Evolutionary conservation across 1,140 invertebrate species (phyloP).

Genomic region (Conus ventricosus): DNA sequence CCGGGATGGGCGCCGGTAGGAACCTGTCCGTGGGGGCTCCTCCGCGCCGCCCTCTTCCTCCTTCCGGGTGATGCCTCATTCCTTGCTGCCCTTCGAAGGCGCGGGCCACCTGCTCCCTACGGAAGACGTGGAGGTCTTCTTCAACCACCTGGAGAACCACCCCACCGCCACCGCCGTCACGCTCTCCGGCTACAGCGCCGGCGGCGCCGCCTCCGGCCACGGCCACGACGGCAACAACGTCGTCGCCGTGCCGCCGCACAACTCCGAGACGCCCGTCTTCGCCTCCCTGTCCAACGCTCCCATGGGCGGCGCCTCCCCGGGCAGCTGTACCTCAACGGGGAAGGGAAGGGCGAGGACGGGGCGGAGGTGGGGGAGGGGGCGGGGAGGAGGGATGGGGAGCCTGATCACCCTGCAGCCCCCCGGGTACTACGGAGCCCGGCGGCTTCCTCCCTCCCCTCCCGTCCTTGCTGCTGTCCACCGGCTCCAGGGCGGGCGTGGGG

Average conservation of each 20-base stretch:
- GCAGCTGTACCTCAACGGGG: constrained; percentile 40
- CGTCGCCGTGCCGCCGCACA: background rate
- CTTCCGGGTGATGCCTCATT: background rate
- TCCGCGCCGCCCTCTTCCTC: background rate
- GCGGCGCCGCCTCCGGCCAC: no score
- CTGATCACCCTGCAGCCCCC: constrained; percentile 40
- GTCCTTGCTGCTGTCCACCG: constrained; percentile 29
- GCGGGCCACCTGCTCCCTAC: constrained; percentile 41
- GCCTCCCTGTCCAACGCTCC: constrained; percentile 34
- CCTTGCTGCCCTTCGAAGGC: constrained; percentile 30
- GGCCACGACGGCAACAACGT: background rate
- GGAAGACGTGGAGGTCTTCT: constrained; percentile 52
- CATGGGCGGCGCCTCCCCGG: background rate
- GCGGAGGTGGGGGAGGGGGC: background rate
- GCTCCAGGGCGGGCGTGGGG: background rate
- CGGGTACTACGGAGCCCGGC: constrained; percentile 28
- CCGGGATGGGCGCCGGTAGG: background rate
- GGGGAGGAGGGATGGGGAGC: background rate
- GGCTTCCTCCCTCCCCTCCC: constrained; percentile 32
- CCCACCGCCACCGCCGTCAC: constrained; percentile 34
- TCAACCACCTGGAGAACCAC: constrained; percentile 44
- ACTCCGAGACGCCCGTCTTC: constrained; percentile 23
- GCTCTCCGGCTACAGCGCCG: constrained; percentile 12
- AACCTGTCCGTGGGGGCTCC: background rate
- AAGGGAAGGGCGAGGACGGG: background rate